A percentile compares a stretch with the other conserved stretches of the same genome.
Evolutionary conservation across 2,888 invertebrate species (phyloP).

Genomic region (Eupithecia tripunctaria): DNA sequence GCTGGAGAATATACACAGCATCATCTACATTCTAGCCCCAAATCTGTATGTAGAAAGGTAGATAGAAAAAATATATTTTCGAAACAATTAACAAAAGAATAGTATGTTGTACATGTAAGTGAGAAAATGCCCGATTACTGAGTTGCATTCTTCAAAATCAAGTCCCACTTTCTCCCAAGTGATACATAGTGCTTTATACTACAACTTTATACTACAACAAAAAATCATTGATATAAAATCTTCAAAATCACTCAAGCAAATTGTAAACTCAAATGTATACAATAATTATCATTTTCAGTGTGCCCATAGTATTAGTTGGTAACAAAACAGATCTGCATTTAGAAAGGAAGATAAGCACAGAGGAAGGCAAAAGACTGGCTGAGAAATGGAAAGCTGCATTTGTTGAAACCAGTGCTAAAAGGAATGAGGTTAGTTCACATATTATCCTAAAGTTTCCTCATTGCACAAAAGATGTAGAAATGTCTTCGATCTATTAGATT

Average conservation of each 20-base stretch:
- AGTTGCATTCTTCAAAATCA: no score
- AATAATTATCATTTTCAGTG: conserved; percentile 85
- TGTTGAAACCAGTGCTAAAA: conserved; percentile 98
- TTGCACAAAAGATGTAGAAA: no score
- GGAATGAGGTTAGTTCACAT: conserved; percentile 90
- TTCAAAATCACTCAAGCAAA: no score
- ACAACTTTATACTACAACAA: no score
- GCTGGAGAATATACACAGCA: background rate
- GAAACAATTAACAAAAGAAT: background rate
- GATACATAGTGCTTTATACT: no score
- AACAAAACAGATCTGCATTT: conserved; percentile 98
- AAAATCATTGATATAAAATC: no score
- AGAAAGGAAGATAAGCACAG: conserved; percentile 94
- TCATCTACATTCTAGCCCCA: background rate
- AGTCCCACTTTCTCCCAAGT: no score
- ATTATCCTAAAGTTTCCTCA: background rate
- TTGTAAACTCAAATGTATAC: no score
- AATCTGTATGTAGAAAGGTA: background rate
- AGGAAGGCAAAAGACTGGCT: conserved; percentile 95
- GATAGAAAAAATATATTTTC: background rate
- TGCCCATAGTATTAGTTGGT: conserved; percentile 98
- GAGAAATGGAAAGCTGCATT: conserved; percentile 97
- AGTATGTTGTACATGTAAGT: no score
- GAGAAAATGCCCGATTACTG: no score
- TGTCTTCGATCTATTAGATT: no score